Evolutionary conservation across 2,113 vertebrate species (phyloP).

Genomic region (Grus americana): DNA sequence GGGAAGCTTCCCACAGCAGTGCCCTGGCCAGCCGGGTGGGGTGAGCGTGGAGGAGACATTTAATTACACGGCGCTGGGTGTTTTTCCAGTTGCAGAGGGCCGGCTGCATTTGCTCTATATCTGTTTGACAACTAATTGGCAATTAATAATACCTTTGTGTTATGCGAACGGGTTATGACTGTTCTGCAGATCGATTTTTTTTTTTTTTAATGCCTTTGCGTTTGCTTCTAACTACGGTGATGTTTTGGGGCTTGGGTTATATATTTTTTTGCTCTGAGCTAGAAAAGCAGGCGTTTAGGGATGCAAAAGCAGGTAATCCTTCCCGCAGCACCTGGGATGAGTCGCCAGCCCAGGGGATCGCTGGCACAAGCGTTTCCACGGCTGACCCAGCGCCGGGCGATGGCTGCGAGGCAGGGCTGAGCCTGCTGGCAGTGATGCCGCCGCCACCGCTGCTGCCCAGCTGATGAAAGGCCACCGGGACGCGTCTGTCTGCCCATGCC

Average conservation of each 20-base stretch:
- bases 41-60: background rate
- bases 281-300: fast-evolving
- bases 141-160: background rate
- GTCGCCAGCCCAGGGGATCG: background rate
- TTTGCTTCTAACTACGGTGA: fast-evolving
- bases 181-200: background rate
- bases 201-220: background rate
- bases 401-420: background rate
- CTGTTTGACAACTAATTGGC: background rate
- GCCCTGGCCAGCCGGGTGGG: background rate
- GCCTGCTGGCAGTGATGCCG: background rate
- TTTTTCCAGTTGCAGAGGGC: background rate
- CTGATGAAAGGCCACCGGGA: background rate
- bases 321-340: background rate
- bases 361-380: background rate
- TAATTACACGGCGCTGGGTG: conserved; percentile 8
- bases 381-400: background rate
- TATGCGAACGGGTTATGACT: background rate
- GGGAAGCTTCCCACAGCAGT: background rate
- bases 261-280: fast-evolving
- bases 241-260: fast-evolving
- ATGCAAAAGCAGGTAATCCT: background rate
- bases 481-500: background rate
- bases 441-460: background rate
- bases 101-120: background rate